phyloP scores from a whole-genome alignment of 1,140 invertebrate species.

The Brachionus rubens region DNA sequence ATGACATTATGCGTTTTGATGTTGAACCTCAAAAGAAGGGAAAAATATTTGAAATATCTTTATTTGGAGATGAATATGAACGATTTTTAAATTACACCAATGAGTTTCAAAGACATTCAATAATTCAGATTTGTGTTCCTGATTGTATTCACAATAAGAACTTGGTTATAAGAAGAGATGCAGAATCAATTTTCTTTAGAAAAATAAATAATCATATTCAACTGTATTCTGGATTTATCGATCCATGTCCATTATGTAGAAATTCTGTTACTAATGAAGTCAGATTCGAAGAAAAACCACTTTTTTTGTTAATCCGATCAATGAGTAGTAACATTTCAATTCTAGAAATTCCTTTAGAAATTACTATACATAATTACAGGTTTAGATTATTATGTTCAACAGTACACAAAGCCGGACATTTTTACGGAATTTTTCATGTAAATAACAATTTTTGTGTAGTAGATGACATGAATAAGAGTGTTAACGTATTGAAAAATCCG shows the following conservation, averaged over 20 bases:
- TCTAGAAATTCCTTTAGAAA: background rate
- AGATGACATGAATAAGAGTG: background rate
- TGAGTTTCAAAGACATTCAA: background rate
- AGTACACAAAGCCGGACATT: background rate
- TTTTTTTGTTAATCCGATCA: background rate
- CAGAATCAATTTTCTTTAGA: slow-evolving; percentile 19
- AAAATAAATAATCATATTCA: background rate
- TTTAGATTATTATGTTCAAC: background rate
- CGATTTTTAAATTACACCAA: background rate
- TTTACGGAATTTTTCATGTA: slow-evolving; percentile 9
- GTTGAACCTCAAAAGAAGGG: background rate
- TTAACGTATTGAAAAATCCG: background rate
- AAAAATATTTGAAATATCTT: slow-evolving; percentile 1
- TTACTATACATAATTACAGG: background rate
- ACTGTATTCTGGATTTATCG: background rate
- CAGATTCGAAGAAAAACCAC: background rate
- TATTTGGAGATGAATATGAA: background rate
- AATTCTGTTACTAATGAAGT: background rate
- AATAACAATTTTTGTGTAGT: background rate
- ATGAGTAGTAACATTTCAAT: slow-evolving; percentile 5
- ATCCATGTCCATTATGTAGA: background rate
- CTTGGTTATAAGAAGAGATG: background rate
- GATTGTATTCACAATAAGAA: slow-evolving; percentile 8
- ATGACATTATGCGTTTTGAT: background rate
- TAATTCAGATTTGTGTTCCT: background rate